Base-by-base conservation (phyloP, 2,888 invertebrate species). In the Aporophyla nigra region DNA sequence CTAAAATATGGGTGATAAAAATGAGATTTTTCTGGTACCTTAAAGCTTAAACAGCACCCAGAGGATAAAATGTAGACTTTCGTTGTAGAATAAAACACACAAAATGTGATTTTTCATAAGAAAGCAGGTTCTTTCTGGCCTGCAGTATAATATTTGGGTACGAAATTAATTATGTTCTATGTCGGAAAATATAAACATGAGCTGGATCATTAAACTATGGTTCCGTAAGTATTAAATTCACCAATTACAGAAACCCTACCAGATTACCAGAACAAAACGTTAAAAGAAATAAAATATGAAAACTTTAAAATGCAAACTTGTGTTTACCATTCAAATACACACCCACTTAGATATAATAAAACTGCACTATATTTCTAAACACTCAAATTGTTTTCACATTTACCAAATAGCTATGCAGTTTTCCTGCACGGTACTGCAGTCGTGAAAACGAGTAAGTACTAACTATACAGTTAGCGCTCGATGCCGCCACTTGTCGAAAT, bases 381-480 rank as follows among this genome's bases (percentile, higher is more conserved):
- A n/a, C 54, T 46, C 19, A 33, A 61, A 56, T 67, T 62, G 24
- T 61, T 67, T 82, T 76, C 49, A 75, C 59, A 61, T 75, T 76
- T 67, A 14, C 33, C 24, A 66, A 82, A 82, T 82, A 66, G 43
- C 65, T 24, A n/a, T 74, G 74, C 63, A 81, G 63, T 78, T 78
- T 53, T n/a, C 7, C 33, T 46, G 49, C 14, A 46, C 43, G 5
- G n/a, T 24, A 79, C 24, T 71, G 76, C 53, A 76, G 24, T 61
- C 14, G 14, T 14, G 27, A 56, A 78, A 72, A 43, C 4, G 43
- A 54, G 49, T 43, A 51, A 4, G 4, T n/a, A 21, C 16, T 43
- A 19, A 14, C 19, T 27, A 24, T 46, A 16, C 24, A 53, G 40
- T 80, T 75, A 61, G 16, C 19, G n/a, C 51, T 71, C 51, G 21